Evolutionary conservation across 2,797 vertebrate species (phyloP).

Genomic region (Botia almorhae): DNA sequence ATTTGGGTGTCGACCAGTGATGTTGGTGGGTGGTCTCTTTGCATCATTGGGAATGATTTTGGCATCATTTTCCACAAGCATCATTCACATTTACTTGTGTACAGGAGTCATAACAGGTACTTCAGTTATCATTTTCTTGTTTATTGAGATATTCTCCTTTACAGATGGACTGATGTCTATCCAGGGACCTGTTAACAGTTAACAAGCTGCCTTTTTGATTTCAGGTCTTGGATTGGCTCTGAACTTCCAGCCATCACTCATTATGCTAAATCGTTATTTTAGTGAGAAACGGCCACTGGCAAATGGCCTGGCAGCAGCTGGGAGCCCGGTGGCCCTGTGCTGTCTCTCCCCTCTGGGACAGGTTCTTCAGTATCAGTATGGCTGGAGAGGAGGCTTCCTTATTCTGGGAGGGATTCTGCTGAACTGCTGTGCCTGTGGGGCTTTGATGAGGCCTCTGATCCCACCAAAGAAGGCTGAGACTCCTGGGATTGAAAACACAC

Average conservation of each 20-base stretch:
- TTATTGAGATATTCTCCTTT: background rate
- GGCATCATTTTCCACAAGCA: slow-evolving; percentile 80
- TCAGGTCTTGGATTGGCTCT: slow-evolving; percentile 85
- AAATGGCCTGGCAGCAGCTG: slow-evolving; percentile 83
- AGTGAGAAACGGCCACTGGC: slow-evolving; percentile 81
- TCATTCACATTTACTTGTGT: slow-evolving; percentile 81
- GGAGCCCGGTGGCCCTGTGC: slow-evolving; percentile 85
- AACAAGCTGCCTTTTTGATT: background rate
- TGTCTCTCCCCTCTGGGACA: slow-evolving; percentile 83
- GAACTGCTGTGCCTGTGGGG: slow-evolving; percentile 84
- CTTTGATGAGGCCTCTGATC: slow-evolving; percentile 82
- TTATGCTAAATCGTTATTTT: slow-evolving; percentile 88
- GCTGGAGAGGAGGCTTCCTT: slow-evolving; percentile 86
- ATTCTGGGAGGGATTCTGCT: slow-evolving; percentile 84
- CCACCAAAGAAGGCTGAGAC: slow-evolving; percentile 59
- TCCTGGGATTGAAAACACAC: background rate
- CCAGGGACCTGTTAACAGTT: background rate
- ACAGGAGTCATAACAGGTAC: slow-evolving; percentile 83
- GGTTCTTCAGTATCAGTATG: slow-evolving; percentile 77
- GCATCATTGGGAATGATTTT: slow-evolving; percentile 83
- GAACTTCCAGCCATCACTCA: slow-evolving; percentile 87
- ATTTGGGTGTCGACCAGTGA: slow-evolving; percentile 86
- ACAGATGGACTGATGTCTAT: background rate
- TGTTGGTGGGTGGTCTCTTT: slow-evolving; percentile 84
- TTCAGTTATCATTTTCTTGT: background rate